Evolutionary conservation across 2,797 vertebrate genomes (phyloP), one percentile per base, ranked within the genome.

Genomic region (Rhinoraja longicauda): DNA sequence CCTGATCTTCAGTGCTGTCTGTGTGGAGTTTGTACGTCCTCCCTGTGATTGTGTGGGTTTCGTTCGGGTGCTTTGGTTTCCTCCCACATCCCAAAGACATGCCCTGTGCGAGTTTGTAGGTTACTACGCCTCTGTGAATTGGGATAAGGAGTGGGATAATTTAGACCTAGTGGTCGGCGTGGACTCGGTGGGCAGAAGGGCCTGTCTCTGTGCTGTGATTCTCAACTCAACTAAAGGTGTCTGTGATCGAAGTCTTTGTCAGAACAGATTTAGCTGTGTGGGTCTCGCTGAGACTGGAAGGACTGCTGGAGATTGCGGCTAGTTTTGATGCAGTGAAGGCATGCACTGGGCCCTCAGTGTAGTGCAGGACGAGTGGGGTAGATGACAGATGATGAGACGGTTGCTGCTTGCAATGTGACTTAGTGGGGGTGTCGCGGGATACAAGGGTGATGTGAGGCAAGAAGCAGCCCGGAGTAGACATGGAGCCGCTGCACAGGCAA

Each of bases 401-500:
- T 29, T 36, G 45, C 45, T 45, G 2, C 75, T 92, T 92, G 90
- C 39, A 92, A 75, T 29, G 36, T 92, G 90, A 29, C 90, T 92
- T 70, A 92, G 53, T 73, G 36, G 36, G 75, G 90, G 67, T 45
- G 92, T 32, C 29, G 36, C 29, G 21, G 70, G 39, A 24, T 12
- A 36, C 17, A 45, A 26, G 70, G 75, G 53, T 92, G 90, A 92
- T 92, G 90, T 57, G 90, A 73, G 10, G 70, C 75, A 90, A 92
- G 39, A 75, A 57, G 90, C 36, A 73, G 13, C 39, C 26, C 72
- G 73, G 90, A 92, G 92, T 92, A 92, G 90, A 73, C 73, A 39
- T 73, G 39, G 45, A 75, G 90, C 39, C n/a, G 24, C 9, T 1
- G 4, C 53, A 29, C 64, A 45, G 64, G 15, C 45, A 73, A 53